Percentiles rank a stretch among this genome's conserved stretches.
Conservation (phyloP, 2,797 vertebrate genomes). For the Lagodon rhomboides region DNA sequence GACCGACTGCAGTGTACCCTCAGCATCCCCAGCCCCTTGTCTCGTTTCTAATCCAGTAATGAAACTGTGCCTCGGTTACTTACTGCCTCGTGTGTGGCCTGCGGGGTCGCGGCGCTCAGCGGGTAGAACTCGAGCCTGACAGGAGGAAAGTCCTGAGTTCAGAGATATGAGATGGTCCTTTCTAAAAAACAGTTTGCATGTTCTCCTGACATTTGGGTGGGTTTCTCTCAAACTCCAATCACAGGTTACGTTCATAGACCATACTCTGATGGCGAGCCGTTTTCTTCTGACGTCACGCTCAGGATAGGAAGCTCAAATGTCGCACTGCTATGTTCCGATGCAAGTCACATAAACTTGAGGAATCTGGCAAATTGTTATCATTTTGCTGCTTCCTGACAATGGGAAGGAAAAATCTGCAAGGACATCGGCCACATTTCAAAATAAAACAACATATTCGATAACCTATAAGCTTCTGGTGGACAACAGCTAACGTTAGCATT, state of each 20-base stretch:
- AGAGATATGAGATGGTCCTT: constrained; percentile 31
- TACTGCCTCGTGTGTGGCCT: constrained; percentile 55
- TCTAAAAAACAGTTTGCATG: constrained; percentile 29
- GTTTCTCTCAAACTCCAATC: neutral
- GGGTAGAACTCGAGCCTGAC: constrained; percentile 10
- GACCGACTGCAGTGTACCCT: constrained; percentile 27
- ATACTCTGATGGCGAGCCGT: no score
- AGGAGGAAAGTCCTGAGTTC: constrained; percentile 16
- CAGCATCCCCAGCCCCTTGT: constrained; percentile 14
- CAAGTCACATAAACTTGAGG: no score
- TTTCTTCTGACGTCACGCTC: no score
- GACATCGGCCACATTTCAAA: no score
- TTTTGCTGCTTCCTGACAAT: no score
- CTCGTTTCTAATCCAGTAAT: constrained; percentile 36
- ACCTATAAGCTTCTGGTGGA: no score
- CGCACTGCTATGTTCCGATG: no score
- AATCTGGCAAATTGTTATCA: no score
- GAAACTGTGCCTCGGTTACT: constrained; percentile 63
- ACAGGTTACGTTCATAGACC: neutral
- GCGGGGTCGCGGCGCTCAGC: neutral
- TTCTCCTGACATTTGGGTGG: neutral
- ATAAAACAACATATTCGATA: no score
- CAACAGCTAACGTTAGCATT: no score
- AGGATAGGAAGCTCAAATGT: no score
- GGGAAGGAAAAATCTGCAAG: no score